These are phyloP conservation scores for Bradypodion ventrale DNA, from an alignment of 2,797 vertebrate species.

Conservation along the genomic window DNA sequence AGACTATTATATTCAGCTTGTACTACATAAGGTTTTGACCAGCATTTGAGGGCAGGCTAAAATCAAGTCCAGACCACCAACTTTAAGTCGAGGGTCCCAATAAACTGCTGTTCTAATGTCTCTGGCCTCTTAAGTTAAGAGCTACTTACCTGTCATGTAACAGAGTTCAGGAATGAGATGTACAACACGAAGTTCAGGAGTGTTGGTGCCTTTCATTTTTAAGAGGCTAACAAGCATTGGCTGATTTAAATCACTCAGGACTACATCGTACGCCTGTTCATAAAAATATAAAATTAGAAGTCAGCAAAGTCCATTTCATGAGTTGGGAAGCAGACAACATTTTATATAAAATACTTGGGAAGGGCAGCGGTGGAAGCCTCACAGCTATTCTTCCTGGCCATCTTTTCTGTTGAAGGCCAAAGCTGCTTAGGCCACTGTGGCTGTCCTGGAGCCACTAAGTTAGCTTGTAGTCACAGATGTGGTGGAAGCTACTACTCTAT, in stretches of 20 bases:
- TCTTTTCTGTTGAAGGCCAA: neutral
- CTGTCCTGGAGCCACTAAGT: neutral
- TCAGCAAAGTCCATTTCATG: constrained; percentile 17
- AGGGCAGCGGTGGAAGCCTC: neutral
- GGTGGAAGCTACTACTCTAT: neutral
- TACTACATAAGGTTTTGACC: neutral
- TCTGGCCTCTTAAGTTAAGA: neutral
- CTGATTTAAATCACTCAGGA: constrained; percentile 69
- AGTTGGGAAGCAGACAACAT: too few relatives aligned
- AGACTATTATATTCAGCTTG: neutral
- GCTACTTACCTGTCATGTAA: constrained; percentile 71
- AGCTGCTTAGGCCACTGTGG: neutral
- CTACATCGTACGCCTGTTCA: constrained; percentile 69
- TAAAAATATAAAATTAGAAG: constrained; percentile 31
- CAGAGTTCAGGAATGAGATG: constrained; percentile 73
- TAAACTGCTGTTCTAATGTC: neutral
- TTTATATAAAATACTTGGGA: neutral
- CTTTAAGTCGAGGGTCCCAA: neutral
- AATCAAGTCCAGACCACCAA: neutral
- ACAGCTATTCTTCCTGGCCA: neutral
- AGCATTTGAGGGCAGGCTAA: neutral
- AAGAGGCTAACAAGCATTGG: constrained; percentile 72
- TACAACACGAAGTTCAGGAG: constrained; percentile 34
- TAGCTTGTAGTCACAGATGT: neutral
- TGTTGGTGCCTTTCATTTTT: constrained; percentile 56